Evolutionary conservation across 30 jellyfish, hydroid and myxozoan genomes (phyloP).

Genomic region (Hydractinia symbiolongicarpus): DNA sequence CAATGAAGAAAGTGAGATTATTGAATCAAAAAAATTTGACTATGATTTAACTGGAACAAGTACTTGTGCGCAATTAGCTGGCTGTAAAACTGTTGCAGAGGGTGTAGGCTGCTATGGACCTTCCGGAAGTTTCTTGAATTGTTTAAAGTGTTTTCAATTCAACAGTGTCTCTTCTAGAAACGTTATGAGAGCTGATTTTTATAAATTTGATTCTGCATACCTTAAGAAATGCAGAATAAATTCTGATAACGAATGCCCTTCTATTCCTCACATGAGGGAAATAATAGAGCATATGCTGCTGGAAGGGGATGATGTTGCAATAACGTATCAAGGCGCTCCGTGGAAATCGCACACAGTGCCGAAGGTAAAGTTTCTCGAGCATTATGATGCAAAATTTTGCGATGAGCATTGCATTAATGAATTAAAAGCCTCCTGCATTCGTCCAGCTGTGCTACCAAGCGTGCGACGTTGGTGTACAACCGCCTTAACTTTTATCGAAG

Average conservation of each 20-base stretch:
- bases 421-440: conserved; percentile 7
- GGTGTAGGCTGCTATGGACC: conserved; percentile 27
- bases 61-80: conserved; percentile 22
- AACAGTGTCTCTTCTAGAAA: neutral
- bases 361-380: neutral
- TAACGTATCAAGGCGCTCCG: conserved; percentile 23
- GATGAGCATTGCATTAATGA: neutral
- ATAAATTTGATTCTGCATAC: neutral
- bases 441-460: conserved; percentile 1
- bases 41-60: conserved; percentile 9
- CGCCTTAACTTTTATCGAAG: conserved; percentile 1
- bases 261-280: conserved; percentile 3
- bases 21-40: conserved; percentile 1
- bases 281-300: conserved; percentile 18
- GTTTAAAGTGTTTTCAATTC: conserved; percentile 20
- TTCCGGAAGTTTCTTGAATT: neutral
- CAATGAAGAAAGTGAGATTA: neutral
- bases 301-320: conserved; percentile 22
- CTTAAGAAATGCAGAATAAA: neutral
- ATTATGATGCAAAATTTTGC: conserved; percentile 16
- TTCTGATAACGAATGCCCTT: conserved; percentile 13
- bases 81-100: conserved; percentile 1
- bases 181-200: conserved; percentile 26
- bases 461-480: conserved; percentile 27
- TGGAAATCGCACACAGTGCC: conserved; percentile 7